Evolutionary conservation across 2,888 invertebrate species (phyloP), one percentile per base, ranked within the genome.

Genomic region (Drosophila paranaensis): DNA sequence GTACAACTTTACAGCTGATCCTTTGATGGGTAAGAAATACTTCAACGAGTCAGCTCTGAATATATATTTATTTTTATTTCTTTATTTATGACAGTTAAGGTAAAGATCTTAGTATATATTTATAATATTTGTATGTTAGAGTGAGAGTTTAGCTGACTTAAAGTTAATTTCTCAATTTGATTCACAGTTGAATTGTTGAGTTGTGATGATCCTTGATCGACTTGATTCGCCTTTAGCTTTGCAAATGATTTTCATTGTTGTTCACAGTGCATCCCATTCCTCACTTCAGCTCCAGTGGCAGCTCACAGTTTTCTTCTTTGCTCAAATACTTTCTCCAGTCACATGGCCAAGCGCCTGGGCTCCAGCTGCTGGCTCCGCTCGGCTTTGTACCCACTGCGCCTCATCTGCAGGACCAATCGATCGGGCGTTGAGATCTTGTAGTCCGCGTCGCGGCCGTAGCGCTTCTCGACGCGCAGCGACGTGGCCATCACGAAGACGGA

Each of bases 401-500:
- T 16, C 85, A 87, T 84, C 48, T 75, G 81, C 39, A 82, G 30
- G 6, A 63, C 85, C 61, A 82, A 43, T 1, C 85, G 88, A 73
- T 81, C 75, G 6, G 82, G 88, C 3, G 88, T 87, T n/a, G 84
- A 81, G 54, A 87, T 82, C 74, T 84, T 84, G 55, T 69, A 77
- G 48, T 76, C 72, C 3, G 55, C 56, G 16, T 60, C 54, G 2
- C 67, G 66, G 14, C 66, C 62, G 6, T 60, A 58, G 10, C 83
- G 88, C 46, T 77, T 69, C 46, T 79, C 81, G 64, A 84, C 66
- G 42, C 62, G 70, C 68, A 87, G 53, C 53, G 87, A 87, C 37
- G 87, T 84, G 72, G 89, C 84, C 82, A 84, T 68, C 77, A 88
- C 77, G 60, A 88, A 87, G 56, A 88, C 48, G 70, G 87, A 84